phyloP scores from a whole-genome alignment of 2,113 vertebrate genomes.

The Poeciliopsis occidentalis region DNA sequence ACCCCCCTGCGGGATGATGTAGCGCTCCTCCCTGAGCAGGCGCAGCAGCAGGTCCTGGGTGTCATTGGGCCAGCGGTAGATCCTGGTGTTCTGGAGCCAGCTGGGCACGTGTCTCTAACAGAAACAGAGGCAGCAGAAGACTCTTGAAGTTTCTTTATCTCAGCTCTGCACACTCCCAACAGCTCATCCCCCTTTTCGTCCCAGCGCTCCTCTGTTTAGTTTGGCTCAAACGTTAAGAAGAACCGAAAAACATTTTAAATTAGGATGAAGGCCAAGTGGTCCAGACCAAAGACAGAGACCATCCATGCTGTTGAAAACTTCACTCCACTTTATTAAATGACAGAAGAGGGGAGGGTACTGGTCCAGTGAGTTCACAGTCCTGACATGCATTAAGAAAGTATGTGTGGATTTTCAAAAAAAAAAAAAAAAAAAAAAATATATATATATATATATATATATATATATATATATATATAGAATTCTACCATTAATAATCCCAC shows the following conservation, averaged over 20 bases:
- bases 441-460: no score
- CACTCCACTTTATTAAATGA: background rate
- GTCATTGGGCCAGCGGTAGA: slow-evolving; percentile 91
- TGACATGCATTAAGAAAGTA: no score
- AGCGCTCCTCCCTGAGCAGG: slow-evolving; percentile 90
- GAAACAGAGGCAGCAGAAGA: background rate
- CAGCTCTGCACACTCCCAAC: background rate
- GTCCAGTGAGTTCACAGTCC: no score
- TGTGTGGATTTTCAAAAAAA: no score
- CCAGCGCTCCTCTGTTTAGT: no score
- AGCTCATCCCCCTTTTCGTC: no score
- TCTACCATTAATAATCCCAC: no score
- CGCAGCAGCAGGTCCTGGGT: slow-evolving; percentile 89
- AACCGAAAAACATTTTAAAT: background rate
- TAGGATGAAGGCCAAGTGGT: background rate
- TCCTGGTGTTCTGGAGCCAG: slow-evolving; percentile 93
- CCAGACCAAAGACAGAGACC: background rate
- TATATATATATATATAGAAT: no score
- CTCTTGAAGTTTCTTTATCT: background rate
- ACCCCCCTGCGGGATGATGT: slow-evolving; percentile 85
- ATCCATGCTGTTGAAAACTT: background rate
- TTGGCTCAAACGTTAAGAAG: no score
- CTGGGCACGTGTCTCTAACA: slow-evolving; percentile 87
- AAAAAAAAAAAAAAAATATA: no score
- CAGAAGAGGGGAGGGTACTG: background rate